Percentiles rank a stretch among this genome's conserved stretches.
These are phyloP conservation scores for Periparus ater DNA, from an alignment of 2,797 vertebrate genomes.

Conservation along the genomic window DNA sequence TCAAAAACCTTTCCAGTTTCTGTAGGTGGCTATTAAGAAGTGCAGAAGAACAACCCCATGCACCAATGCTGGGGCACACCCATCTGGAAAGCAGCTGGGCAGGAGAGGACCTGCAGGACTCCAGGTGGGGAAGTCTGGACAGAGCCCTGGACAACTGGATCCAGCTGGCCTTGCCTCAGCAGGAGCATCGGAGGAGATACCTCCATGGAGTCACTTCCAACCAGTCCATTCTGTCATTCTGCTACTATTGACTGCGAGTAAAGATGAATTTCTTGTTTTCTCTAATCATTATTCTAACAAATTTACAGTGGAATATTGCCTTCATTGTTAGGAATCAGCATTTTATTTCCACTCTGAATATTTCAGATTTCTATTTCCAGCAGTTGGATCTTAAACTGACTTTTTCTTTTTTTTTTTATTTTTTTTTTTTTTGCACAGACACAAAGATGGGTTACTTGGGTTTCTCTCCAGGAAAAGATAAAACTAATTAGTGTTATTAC, in stretches of 20 bases:
- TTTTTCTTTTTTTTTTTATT: background rate
- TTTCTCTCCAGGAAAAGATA: constrained; percentile 24
- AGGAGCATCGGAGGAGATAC: background rate
- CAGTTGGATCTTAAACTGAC: background rate
- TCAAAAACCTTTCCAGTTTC: background rate
- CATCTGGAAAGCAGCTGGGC: background rate
- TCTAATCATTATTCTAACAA: background rate
- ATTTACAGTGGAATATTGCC: background rate
- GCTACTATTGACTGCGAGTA: rapidly evolving
- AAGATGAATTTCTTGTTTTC: background rate
- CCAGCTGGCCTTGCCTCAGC: background rate
- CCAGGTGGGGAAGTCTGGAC: background rate
- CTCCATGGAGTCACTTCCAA: background rate
- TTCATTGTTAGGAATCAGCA: background rate
- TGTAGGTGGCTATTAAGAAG: background rate
- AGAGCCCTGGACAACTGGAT: background rate
- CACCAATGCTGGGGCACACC: background rate
- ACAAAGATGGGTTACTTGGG: background rate
- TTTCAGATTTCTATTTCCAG: background rate
- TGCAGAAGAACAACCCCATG: background rate
- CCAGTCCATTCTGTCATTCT: background rate
- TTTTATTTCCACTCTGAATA: background rate
- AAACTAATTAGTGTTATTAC: constrained; percentile 42
- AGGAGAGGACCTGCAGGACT: background rate
- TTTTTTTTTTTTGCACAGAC: background rate